phyloP scores from a whole-genome alignment of 2,888 invertebrate species.

The Calameuta idolon region DNA sequence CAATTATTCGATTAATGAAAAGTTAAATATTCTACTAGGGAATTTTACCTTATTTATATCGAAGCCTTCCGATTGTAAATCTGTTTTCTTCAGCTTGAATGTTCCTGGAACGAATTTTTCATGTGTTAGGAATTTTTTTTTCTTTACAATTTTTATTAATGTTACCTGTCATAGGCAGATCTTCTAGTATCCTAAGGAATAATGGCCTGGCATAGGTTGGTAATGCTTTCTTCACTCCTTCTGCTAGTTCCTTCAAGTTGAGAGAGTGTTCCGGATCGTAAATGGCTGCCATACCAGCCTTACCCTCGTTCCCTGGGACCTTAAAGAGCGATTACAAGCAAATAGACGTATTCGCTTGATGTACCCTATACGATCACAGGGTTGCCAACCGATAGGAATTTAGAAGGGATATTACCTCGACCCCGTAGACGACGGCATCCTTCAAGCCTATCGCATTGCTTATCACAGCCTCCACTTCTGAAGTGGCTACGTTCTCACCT shows the following conservation, averaged over 20 bases:
- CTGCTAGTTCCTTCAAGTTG: slow-evolving; percentile 72
- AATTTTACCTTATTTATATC: slow-evolving; percentile 79
- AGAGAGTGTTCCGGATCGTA: slow-evolving; percentile 76
- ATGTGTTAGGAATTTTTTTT: neutral
- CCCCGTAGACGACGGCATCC: slow-evolving; percentile 91
- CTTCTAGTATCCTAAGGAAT: slow-evolving; percentile 83
- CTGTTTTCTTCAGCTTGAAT: slow-evolving; percentile 92
- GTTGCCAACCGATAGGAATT: neutral
- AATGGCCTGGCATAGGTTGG: slow-evolving; percentile 91
- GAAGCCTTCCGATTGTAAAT: slow-evolving; percentile 87
- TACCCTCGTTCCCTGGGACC: slow-evolving; percentile 85
- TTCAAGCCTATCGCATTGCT: slow-evolving; percentile 80
- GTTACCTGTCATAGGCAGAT: slow-evolving; percentile 81
- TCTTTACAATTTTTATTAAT: neutral
- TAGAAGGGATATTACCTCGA: slow-evolving; percentile 74
- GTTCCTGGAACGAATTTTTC: slow-evolving; percentile 74
- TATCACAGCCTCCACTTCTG: slow-evolving; percentile 93
- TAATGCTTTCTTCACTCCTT: slow-evolving; percentile 77
- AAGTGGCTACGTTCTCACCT: slow-evolving; percentile 97
- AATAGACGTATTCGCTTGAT: neutral
- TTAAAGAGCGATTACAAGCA: slow-evolving; percentile 53
- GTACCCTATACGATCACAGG: neutral
- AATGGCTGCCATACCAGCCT: slow-evolving; percentile 94
- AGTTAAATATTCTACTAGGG: slow-evolving; percentile 69
- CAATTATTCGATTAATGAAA: slow-evolving; percentile 20